Conservation (phyloP, 2,113 vertebrate genomes). For the Scalopus aquaticus region DNA sequence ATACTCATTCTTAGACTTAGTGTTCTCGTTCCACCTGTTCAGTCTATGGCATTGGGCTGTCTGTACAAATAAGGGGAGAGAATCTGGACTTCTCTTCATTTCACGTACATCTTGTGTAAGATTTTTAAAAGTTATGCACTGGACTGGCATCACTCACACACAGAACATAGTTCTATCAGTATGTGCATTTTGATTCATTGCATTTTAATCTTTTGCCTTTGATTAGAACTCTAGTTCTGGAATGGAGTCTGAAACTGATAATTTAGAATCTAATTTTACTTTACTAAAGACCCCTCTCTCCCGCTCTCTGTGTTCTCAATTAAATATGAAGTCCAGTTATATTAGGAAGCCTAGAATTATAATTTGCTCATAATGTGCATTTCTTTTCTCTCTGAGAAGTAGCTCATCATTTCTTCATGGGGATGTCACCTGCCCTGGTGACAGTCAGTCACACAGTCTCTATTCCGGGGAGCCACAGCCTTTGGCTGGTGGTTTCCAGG, state of each 20-base stretch:
- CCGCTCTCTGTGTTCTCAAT: neutral
- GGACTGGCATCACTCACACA: neutral
- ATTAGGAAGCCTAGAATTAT: neutral
- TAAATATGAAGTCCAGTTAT: neutral
- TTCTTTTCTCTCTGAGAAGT: neutral
- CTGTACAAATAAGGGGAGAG: neutral
- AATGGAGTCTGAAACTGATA: slow-evolving; percentile 31
- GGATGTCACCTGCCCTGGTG: neutral
- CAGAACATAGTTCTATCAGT: neutral
- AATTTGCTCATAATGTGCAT: neutral
- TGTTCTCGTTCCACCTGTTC: neutral
- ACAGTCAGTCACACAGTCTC: neutral
- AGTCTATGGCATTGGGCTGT: neutral
- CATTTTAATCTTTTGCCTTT: slow-evolving; percentile 49
- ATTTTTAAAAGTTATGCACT: neutral
- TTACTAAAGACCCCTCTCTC: neutral
- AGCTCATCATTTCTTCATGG: neutral
- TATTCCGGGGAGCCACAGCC: neutral
- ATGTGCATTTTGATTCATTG: neutral
- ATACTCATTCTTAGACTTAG: neutral
- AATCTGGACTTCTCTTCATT: neutral
- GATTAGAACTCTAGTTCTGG: slow-evolving; percentile 2
- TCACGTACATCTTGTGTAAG: neutral
- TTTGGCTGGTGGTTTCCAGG: neutral
- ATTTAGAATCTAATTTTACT: neutral